phyloP scores from a whole-genome alignment of 2,888 invertebrate genomes.

The Scaptomyza tumidula region DNA sequence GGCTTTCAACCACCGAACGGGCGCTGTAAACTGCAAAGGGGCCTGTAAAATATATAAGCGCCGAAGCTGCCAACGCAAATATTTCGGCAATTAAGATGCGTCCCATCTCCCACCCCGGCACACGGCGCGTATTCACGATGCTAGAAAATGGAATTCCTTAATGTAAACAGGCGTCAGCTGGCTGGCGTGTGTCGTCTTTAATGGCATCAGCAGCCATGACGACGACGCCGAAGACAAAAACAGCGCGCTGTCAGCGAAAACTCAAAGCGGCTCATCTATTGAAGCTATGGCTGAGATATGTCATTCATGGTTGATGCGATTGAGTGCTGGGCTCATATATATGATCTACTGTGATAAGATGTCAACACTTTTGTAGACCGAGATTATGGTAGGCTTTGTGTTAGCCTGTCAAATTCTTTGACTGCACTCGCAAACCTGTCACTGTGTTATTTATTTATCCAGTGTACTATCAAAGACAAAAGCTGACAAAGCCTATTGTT shows the following conservation, averaged over 20 bases:
- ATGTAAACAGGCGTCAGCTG: slow-evolving; percentile 75
- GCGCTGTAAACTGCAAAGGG: slow-evolving; percentile 34
- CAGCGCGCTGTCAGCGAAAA: slow-evolving; percentile 6
- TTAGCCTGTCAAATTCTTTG: slow-evolving; percentile 19
- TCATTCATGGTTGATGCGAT: slow-evolving; percentile 12
- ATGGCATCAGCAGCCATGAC: slow-evolving; percentile 65
- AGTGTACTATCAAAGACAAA: slow-evolving; percentile 17
- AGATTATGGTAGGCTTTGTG: slow-evolving; percentile 34
- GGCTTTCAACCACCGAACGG: slow-evolving; percentile 21
- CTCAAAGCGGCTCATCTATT: slow-evolving; percentile 2
- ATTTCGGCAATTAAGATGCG: slow-evolving; percentile 70
- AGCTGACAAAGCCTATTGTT: slow-evolving; percentile 7
- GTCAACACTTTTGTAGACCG: slow-evolving; percentile 29
- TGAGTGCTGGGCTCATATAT: slow-evolving; percentile 12
- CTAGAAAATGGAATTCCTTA: slow-evolving; percentile 62
- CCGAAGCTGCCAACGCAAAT: slow-evolving; percentile 48
- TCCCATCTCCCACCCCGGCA: slow-evolving; percentile 11
- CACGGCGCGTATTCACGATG: slow-evolving; percentile 59
- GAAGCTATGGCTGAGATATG: slow-evolving; percentile 9
- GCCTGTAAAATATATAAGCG: slow-evolving; percentile 44
- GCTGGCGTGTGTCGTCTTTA: slow-evolving; percentile 74
- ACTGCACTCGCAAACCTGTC: slow-evolving; percentile 18
- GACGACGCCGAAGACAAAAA: slow-evolving; percentile 30
- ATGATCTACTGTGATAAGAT: slow-evolving; percentile 19
- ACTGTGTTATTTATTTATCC: background rate